Conservation (phyloP, 2,797 vertebrate species). For the Gambelia wislizenii region DNA sequence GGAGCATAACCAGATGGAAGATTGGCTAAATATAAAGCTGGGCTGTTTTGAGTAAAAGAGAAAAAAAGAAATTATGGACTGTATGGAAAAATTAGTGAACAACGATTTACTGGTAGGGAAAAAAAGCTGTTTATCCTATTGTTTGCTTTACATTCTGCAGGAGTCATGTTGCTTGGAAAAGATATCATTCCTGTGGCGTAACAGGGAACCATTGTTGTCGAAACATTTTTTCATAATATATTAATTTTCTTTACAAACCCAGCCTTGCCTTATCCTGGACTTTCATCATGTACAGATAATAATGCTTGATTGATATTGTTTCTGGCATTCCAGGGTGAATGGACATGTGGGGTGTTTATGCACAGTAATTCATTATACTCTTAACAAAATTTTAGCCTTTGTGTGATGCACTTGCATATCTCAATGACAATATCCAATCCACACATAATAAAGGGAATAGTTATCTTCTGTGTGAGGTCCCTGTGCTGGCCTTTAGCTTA, state of each 20-base stretch:
- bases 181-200: neutral
- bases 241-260: slow-evolving; percentile 22
- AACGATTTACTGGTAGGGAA: neutral
- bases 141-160: slow-evolving; percentile 4
- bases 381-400: neutral
- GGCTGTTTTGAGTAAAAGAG: neutral
- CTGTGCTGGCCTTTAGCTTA: neutral
- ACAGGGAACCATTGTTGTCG: neutral
- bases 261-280: slow-evolving; percentile 15
- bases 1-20: neutral
- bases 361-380: neutral
- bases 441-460: neutral
- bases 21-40: neutral
- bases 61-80: neutral
- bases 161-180: neutral
- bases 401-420: neutral
- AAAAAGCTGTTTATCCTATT: neutral
- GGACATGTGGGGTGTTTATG: neutral
- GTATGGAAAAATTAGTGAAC: neutral
- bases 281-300: neutral
- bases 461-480: neutral
- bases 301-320: neutral
- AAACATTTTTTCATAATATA: slow-evolving; percentile 6
- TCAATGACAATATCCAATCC: neutral
- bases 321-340: neutral